Conservation (phyloP, 1,140 invertebrate genomes). For the Brachionus paranguensis region DNA sequence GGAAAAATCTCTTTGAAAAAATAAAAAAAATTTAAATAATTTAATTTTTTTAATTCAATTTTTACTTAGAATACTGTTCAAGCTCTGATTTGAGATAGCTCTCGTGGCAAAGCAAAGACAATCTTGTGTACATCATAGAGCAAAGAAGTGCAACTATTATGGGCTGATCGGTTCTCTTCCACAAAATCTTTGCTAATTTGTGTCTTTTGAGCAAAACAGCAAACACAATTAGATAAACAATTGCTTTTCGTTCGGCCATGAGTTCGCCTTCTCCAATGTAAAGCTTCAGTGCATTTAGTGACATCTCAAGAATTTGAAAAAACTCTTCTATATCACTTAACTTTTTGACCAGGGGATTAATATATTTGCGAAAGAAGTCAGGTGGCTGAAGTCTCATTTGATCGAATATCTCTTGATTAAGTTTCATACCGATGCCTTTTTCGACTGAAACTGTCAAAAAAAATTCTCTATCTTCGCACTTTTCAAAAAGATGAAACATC, state of each 20-base stretch:
- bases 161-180: conserved; percentile 55
- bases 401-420: not conserved
- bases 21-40: not conserved
- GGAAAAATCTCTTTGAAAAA: conserved; percentile 14
- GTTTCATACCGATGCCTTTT: conserved; percentile 50
- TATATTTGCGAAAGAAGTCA: not conserved
- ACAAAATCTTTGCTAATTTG: conserved; percentile 53
- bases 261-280: not conserved
- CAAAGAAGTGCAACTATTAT: conserved; percentile 52
- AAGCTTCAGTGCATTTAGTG: not conserved
- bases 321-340: conserved; percentile 10
- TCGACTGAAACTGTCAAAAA: conserved; percentile 54
- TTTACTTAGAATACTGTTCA: conserved; percentile 1
- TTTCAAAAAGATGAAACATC: conserved; percentile 51
- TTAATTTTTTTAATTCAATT: not conserved
- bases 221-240: conserved; percentile 49
- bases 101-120: conserved; percentile 26
- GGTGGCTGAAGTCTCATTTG: conserved; percentile 2
- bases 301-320: conserved; percentile 7
- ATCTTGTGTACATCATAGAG: conserved; percentile 9
- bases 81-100: conserved; percentile 1
- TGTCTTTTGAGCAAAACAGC: conserved; percentile 50
- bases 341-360: not conserved
- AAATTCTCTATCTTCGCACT: conserved; percentile 53
- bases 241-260: conserved; percentile 18